These are phyloP conservation scores for Sebastes iracundus DNA, from an alignment of 2,797 vertebrate genomes.

Conservation along the genomic window DNA sequence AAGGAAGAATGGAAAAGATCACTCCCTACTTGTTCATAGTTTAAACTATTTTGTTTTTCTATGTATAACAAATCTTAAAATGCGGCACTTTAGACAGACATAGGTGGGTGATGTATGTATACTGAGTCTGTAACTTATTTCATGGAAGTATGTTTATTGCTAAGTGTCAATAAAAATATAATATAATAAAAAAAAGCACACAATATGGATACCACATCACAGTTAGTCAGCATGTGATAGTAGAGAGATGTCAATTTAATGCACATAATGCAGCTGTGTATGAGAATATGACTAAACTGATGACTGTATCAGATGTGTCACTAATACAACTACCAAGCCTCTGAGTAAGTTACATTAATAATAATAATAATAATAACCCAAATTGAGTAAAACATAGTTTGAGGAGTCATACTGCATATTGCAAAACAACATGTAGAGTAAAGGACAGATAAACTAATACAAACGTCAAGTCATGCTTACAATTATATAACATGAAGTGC, in stretches of 20 bases:
- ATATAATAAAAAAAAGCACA: background rate
- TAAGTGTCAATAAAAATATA: too few species aligned
- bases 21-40: too few species aligned
- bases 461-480: conserved; percentile 24
- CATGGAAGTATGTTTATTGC: too few species aligned
- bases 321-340: background rate
- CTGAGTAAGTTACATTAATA: background rate
- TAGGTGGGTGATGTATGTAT: too few species aligned
- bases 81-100: too few species aligned
- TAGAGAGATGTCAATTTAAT: conserved; percentile 4
- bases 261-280: background rate
- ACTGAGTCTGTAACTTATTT: too few species aligned
- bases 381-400: background rate
- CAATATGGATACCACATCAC: background rate
- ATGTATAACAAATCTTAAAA: too few species aligned
- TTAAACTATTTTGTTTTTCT: too few species aligned
- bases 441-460: background rate
- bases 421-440: background rate
- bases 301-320: background rate
- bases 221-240: background rate
- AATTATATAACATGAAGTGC: background rate
- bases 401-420: background rate
- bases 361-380: too few species aligned
- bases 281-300: background rate
- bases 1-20: background rate